Evolutionary conservation across 1,140 invertebrate genomes (phyloP).

Genomic region (Delia radicum): DNA sequence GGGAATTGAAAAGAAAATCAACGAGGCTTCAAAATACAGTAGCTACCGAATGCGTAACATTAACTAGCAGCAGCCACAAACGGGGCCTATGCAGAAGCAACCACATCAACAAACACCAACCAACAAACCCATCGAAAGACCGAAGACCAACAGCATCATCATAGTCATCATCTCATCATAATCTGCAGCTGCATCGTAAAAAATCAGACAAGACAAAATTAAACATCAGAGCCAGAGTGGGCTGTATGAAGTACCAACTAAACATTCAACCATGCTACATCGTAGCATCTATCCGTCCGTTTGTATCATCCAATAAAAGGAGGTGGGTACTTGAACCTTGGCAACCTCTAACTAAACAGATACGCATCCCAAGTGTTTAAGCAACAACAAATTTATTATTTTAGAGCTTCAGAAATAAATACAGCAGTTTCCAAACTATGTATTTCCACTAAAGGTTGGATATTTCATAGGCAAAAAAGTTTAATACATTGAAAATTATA

Average conservation of each 20-base stretch:
- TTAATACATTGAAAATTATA: too few species aligned
- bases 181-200: conserved; percentile 17
- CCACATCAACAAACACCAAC: background rate
- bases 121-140: background rate
- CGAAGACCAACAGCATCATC: background rate
- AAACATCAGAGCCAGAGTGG: background rate
- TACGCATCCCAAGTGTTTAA: conserved; percentile 19
- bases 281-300: background rate
- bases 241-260: background rate
- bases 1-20: conserved; percentile 3
- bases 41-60: conserved; percentile 19
- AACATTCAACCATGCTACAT: background rate
- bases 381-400: conserved; percentile 18
- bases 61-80: conserved; percentile 1
- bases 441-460: too few species aligned
- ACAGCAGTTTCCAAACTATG: background rate
- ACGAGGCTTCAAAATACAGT: conserved; percentile 11
- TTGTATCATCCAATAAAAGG: background rate
- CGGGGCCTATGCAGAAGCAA: background rate
- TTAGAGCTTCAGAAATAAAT: background rate
- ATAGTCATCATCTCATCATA: conserved; percentile 3
- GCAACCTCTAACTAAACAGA: background rate
- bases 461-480: too few species aligned
- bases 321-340: conserved; percentile 21
- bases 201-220: background rate